Base-by-base conservation (phyloP, 2,888 invertebrate genomes). In the Idaea biselata region DNA sequence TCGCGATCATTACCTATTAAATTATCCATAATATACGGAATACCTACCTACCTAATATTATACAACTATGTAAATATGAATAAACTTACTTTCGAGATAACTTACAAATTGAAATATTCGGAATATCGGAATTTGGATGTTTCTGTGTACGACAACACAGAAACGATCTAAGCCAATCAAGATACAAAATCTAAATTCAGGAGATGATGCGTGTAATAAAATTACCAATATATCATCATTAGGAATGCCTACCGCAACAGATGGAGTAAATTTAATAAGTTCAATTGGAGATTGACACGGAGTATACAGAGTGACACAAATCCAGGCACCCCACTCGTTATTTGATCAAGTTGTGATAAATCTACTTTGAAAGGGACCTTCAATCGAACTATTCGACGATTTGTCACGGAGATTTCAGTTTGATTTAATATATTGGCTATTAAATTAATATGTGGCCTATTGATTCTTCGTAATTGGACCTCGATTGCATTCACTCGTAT, bases 201-300 rank as follows among this genome's bases (percentile, higher is more conserved):
- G 62, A 69, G 65, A 68, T 69, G 69, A 71, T 70, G 68, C 8
- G 63, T 64, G 65, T 60, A 44, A 44, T 59, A 60, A 65, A 73
- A 71, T 72, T 67, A 69, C 70, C 73, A 76, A 87, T 88, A 85
- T 86, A 73, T 88, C 84, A 84, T 82, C 70, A 71, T 88, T 81
- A 80, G 17, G 18, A 56, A 18, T 18, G 18, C 17, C 70, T 69
- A 68, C 72, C 68, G 75, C 73, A 75, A 75, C 77, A 74, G 79
- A 78, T 79, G 76, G 68, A 79, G 76, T 82, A 82, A 82, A 86
- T 86, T 84, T 83, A 87, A 87, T 87, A 86, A 86, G 88, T 87
- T 87, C 88, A 91, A 89, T 87, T 88, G 84, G 77, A 78, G 82
- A 79, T 87, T 88, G 89, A 88, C 90, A 83, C 80, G 82, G 78